These are phyloP conservation scores for Meghimatium bilineatum DNA, from an alignment of 2,888 invertebrate species.

Conservation along the genomic window DNA sequence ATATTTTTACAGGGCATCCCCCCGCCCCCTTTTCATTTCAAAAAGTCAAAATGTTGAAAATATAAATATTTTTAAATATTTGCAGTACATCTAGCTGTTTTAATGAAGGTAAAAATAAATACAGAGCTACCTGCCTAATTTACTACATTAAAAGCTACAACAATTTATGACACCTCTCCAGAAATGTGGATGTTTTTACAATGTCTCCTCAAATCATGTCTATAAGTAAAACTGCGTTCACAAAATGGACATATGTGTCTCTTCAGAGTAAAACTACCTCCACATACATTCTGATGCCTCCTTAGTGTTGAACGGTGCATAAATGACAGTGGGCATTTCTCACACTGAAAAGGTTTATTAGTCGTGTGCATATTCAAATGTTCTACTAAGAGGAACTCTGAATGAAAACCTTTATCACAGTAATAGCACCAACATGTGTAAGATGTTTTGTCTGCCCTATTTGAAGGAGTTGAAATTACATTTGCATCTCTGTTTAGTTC, in stretches of 20 bases:
- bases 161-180: background rate
- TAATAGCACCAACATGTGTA: conserved; percentile 44
- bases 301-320: conserved; percentile 46
- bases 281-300: conserved; percentile 47
- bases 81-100: background rate
- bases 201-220: conserved; percentile 44
- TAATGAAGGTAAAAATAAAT: background rate
- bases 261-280: conserved; percentile 41
- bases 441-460: conserved; percentile 7
- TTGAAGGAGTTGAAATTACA: background rate
- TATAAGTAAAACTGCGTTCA: conserved; percentile 44
- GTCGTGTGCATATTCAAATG: conserved; percentile 28
- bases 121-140: background rate
- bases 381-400: conserved; percentile 41
- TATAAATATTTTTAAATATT: background rate
- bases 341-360: conserved; percentile 44
- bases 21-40: too few relatives aligned
- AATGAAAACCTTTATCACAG: conserved; percentile 44
- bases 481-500: conserved; percentile 36
- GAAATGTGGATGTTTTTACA: conserved; percentile 38
- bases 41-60: background rate
- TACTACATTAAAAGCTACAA: background rate
- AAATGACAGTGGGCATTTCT: conserved; percentile 39
- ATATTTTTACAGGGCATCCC: too few relatives aligned
- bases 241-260: conserved; percentile 42